These are phyloP conservation scores for Macrophya alboannulata DNA, from an alignment of 2,888 invertebrate species.

Conservation along the genomic window DNA sequence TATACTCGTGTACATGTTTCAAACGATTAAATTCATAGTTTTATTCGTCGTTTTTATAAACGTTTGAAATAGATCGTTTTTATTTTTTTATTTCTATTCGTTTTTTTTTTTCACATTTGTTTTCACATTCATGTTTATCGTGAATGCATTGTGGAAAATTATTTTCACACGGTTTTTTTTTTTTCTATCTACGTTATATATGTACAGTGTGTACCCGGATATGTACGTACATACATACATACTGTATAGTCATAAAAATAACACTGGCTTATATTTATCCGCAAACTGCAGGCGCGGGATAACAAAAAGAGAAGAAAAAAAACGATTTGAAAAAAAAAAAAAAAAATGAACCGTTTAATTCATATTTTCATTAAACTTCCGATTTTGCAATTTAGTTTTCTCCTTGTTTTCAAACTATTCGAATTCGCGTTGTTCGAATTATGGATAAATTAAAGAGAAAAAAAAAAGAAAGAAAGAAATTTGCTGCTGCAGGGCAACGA, in stretches of 20 bases:
- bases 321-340: too few species aligned
- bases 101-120: not conserved
- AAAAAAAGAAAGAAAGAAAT: not conserved
- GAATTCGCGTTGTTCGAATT: not conserved
- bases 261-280: not conserved
- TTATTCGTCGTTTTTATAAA: not conserved
- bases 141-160: not conserved
- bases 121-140: not conserved
- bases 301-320: too few species aligned
- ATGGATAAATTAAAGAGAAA: not conserved
- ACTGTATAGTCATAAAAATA: not conserved
- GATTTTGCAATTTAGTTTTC: not conserved
- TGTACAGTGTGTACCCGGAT: too few species aligned
- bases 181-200: not conserved
- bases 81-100: not conserved
- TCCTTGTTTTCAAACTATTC: not conserved
- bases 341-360: not conserved
- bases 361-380: conserved; percentile 24
- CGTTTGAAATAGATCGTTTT: not conserved
- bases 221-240: too few species aligned
- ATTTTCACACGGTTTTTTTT: not conserved
- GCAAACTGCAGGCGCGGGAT: not conserved
- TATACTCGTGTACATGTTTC: too few species aligned
- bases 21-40: not conserved
- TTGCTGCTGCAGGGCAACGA: not conserved